Percentiles rank a stretch among this genome's conserved stretches.
Conservation (phyloP, 2,888 invertebrate genomes). For the Heliconius hortense region DNA sequence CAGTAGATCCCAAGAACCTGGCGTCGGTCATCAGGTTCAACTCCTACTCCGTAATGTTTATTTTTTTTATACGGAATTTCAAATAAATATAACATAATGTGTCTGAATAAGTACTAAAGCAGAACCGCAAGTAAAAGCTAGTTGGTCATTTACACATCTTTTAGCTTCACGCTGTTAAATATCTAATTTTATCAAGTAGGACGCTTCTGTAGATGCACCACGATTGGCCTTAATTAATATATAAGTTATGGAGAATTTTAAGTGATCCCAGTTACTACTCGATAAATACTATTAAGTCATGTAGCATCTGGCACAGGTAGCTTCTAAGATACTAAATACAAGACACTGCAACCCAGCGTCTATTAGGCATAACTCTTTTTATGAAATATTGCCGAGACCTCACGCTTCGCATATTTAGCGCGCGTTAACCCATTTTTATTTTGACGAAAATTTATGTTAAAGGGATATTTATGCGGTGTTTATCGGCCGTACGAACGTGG, state of each 20-base stretch:
- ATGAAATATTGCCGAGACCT: constrained; percentile 45
- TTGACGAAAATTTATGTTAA: constrained; percentile 56
- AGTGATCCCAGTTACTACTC: too few species aligned
- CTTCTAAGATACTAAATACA: neutral
- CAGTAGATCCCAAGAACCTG: neutral
- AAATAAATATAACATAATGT: too few species aligned
- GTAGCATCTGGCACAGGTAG: neutral
- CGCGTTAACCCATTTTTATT: constrained; percentile 47
- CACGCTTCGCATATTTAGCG: constrained; percentile 41
- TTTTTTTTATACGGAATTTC: too few species aligned
- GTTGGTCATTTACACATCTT: neutral
- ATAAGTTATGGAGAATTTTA: neutral
- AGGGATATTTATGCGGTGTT: constrained; percentile 50
- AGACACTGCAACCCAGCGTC: neutral
- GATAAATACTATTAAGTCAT: neutral
- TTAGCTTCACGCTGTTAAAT: neutral
- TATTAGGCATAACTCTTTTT: constrained; percentile 37
- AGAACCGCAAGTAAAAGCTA: neutral
- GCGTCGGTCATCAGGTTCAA: too few species aligned
- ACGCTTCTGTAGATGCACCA: neutral
- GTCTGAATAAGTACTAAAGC: too few species aligned
- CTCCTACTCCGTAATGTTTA: too few species aligned
- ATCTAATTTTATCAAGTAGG: neutral
- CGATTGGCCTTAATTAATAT: neutral
- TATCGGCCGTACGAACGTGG: constrained; percentile 33